A percentile compares a stretch with the other conserved stretches of the same genome.
These are phyloP conservation scores for Danaus melanippus DNA, from an alignment of 1,140 invertebrate genomes.

Conservation along the genomic window DNA sequence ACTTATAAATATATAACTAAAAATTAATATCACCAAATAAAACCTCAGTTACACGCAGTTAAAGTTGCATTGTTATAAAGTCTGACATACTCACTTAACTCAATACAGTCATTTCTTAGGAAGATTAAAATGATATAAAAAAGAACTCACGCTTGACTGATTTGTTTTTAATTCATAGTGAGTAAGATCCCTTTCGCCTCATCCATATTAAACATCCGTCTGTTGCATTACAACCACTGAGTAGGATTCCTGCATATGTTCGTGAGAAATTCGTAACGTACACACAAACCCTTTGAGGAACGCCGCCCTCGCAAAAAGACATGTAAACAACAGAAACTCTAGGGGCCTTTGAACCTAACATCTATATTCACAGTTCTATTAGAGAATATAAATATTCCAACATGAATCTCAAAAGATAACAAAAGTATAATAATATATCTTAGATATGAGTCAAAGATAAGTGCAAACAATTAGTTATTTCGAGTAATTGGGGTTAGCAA, in stretches of 20 bases:
- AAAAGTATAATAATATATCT: neutral
- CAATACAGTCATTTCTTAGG: too few relatives aligned
- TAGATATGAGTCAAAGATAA: conserved; percentile 7
- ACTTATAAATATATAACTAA: too few relatives aligned
- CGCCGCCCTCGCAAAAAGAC: conserved; percentile 31
- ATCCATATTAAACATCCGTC: conserved; percentile 25
- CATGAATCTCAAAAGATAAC: neutral
- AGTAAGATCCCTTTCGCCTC: conserved; percentile 21
- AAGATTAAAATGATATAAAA: too few relatives aligned
- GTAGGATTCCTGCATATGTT: conserved; percentile 36
- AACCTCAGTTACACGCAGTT: too few relatives aligned
- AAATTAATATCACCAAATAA: too few relatives aligned
- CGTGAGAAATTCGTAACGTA: conserved; percentile 55
- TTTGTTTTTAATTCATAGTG: conserved; percentile 16
- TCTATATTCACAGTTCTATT: neutral
- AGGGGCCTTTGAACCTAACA: conserved; percentile 1
- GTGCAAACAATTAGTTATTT: conserved; percentile 44
- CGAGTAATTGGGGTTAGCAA: conserved; percentile 41
- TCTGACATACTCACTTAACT: too few relatives aligned
- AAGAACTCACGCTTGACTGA: conserved; percentile 5
- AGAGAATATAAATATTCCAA: neutral
- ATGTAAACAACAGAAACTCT: conserved; percentile 13
- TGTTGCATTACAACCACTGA: conserved; percentile 26
- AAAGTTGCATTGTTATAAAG: too few relatives aligned
- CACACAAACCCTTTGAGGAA: conserved; percentile 42